Evolutionary conservation across 2,888 invertebrate species (phyloP), one percentile per base, ranked within the genome.

Genomic region (Aphidoletes aphidimyza): DNA sequence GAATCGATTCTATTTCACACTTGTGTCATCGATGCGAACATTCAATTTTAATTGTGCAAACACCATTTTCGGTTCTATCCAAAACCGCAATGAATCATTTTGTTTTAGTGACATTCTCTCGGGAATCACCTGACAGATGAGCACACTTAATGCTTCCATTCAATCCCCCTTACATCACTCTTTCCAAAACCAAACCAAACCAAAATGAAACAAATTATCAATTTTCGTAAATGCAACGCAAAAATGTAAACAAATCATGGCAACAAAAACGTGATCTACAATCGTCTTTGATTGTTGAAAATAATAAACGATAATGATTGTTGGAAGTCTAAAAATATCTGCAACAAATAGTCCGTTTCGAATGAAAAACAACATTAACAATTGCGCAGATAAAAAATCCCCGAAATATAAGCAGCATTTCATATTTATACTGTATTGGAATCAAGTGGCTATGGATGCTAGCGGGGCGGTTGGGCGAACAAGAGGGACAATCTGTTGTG

Each of bases 351-450:
- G 54, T 78, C n/a, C n/a, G n/a, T n/a, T n/a, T n/a, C n/a, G n/a
- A n/a, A n/a, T 36, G 78, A 37, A 81, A 81, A 81, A 19, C 37
- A 37, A 81, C 1, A n/a, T 36, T 36, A 3, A 19, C 19, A 81
- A 81, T 22, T 81, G 81, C 81, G 81, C 81, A 81, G 36, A 81
- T 81, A 81, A 37, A 81, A 78, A 37, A 81, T 26, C n/a, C 81
- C 69, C 69, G 19, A 47, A 47, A 14, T 47, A 2, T 47, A 2
- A 14, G 19, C 47, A 6, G 2, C 17, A 8, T 39, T 11, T 39
- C 39, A 39, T 8, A 8, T 8, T 39, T 39, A 39, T 39, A 8
- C 5, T 39, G 5, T 39, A 8, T 39, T 39, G 39, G 11, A 17
- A 19, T 19, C 22, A 54, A 54, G n/a, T 54, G 54, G n/a, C n/a